Evolutionary conservation across 1,140 invertebrate genomes (phyloP), one percentile per base, ranked within the genome.

Genomic region (Nymphalis io): DNA sequence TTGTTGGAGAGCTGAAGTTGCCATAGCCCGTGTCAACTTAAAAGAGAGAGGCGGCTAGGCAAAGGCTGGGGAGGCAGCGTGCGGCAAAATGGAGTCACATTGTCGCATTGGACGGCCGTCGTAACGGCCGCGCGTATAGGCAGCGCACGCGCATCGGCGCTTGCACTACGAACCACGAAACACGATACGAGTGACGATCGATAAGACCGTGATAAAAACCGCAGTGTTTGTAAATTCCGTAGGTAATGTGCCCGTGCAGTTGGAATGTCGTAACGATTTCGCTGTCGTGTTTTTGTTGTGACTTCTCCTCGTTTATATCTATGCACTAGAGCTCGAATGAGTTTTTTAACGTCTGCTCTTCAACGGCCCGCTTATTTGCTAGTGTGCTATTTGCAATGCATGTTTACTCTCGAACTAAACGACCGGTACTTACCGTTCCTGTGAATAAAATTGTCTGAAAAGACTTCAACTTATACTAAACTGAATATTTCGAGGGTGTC

Each of bases 41-140:
- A 90, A 88, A 90, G 88, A 90, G 88, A 90, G 88, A 90, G 88
- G 87, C 83, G 83, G 82, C 81, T 86, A 85, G 81, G 82, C 79
- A 76, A 79, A 67, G 59, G 70, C 75, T 83, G 84, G 82, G 82
- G 79, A 85, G 80, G 85, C 80, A 84, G 75, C 77, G 73, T 74
- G 60, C 80, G 74, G 62, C 72, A 80, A 75, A 68, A 80, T 84
- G 85, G 81, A 80, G 73, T 76, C 82, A 80, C 87, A 90, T 87
- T 90, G 87, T 90, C 83, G 84, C 82, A 79, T 72, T 77, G 83
- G 73, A 79, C 88, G 76, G 86, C 87, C 76, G 74, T 75, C 80
- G 82, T 76, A 83, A 69, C 86, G 85, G 86, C 83, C 85, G 88
- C 81, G 82, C 84, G 78, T 72, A 75, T 20, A 70, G 51, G 48